Evolutionary conservation across 64 coral and sea anemone species (phyloP).

Genomic region (Montipora cactus): DNA sequence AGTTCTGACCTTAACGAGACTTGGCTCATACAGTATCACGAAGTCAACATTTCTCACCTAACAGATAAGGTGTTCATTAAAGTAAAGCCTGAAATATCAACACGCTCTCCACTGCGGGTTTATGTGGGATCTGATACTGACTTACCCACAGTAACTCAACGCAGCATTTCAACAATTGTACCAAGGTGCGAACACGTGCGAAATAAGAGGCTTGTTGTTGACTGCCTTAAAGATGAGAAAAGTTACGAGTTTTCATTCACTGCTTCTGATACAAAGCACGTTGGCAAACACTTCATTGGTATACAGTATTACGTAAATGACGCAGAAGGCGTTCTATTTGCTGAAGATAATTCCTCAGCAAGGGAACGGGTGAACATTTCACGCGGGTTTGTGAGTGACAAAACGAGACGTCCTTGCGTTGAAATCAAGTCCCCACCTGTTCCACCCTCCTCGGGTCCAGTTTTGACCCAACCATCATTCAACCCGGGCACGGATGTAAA

Average conservation of each 20-base stretch:
- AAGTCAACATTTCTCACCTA: neutral
- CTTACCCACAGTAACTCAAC: conserved; percentile 25
- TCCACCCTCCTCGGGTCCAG: conserved; percentile 17
- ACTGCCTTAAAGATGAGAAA: conserved; percentile 50
- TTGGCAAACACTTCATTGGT: conserved; percentile 77
- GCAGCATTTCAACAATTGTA: conserved; percentile 30
- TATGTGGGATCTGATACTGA: conserved; percentile 9
- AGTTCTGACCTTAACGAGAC: conserved; percentile 13
- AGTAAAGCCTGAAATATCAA: neutral
- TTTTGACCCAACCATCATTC: conserved; percentile 6
- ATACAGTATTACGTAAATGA: conserved; percentile 51
- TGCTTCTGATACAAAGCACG: conserved; percentile 35
- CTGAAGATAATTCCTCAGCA: neutral
- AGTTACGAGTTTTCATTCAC: conserved; percentile 56
- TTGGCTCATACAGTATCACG: conserved; percentile 9
- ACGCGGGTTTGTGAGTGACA: conserved; percentile 13
- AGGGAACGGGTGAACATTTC: neutral
- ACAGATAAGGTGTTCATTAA: neutral
- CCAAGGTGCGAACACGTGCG: conserved; percentile 19
- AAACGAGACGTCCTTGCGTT: conserved; percentile 75
- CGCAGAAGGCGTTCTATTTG: neutral
- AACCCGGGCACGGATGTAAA: conserved; percentile 64
- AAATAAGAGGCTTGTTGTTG: neutral
- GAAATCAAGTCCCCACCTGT: conserved; percentile 64
- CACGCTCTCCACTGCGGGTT: neutral